These are phyloP conservation scores for Elephas maximus DNA, from an alignment of 2,113 vertebrate genomes.

Conservation along the genomic window DNA sequence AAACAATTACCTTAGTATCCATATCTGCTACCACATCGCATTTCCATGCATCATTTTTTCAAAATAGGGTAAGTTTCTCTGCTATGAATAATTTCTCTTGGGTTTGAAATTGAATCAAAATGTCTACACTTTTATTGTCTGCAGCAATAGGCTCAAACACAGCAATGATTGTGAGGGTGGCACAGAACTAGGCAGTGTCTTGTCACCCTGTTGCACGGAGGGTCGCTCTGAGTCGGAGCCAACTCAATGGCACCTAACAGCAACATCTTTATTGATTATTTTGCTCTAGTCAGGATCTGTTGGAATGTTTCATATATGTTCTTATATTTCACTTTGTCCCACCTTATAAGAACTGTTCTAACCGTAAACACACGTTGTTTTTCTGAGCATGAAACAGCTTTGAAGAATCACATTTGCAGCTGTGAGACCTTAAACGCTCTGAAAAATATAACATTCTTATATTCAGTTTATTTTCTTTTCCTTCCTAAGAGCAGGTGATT, in stretches of 20 bases:
- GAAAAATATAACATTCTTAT: background rate
- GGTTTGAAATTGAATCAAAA: constrained; percentile 61
- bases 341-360: constrained; percentile 50
- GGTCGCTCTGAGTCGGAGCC: background rate
- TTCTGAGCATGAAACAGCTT: constrained; percentile 52
- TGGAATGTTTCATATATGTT: constrained; percentile 30
- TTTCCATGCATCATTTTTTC: constrained; percentile 99
- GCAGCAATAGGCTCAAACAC: background rate
- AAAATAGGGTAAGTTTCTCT: constrained; percentile 95
- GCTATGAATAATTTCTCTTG: constrained; percentile 42
- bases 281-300: constrained; percentile 36
- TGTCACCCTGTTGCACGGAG: background rate
- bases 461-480: background rate
- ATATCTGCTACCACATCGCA: constrained; percentile 99
- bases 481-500: background rate
- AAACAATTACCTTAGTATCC: constrained; percentile 99
- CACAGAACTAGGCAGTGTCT: background rate
- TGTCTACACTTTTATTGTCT: background rate
- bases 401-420: background rate
- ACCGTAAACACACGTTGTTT: background rate
- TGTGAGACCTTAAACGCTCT: background rate
- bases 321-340: constrained; percentile 35
- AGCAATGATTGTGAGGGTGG: background rate
- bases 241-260: background rate
- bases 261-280: background rate